A percentile compares a stretch with the other conserved stretches of the same genome.
These are phyloP conservation scores for Entomobrya proxima DNA, from an alignment of 2,888 invertebrate genomes.

Conservation along the genomic window DNA sequence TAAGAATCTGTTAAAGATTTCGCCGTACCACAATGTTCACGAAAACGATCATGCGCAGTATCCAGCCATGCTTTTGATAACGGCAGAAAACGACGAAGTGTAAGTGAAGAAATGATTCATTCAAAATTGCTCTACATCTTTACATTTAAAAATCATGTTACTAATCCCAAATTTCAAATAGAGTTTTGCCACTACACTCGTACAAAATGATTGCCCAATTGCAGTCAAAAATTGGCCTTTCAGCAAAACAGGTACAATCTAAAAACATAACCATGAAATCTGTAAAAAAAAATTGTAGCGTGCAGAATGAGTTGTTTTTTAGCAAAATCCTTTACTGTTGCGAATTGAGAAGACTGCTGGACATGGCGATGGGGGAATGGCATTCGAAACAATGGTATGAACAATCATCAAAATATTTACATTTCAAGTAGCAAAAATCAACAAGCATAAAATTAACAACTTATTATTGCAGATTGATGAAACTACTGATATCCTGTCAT, in stretches of 20 bases:
- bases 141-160: background rate
- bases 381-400: slow-evolving; percentile 92
- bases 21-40: slow-evolving; percentile 95
- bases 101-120: background rate
- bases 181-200: slow-evolving; percentile 96
- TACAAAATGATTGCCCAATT: slow-evolving; percentile 94
- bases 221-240: slow-evolving; percentile 85
- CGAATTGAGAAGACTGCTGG: slow-evolving; percentile 96
- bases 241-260: slow-evolving; percentile 81
- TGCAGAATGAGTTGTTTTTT: too few relatives aligned
- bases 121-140: background rate
- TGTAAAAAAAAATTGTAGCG: too few relatives aligned
- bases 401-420: slow-evolving; percentile 53
- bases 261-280: too few relatives aligned
- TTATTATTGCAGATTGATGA: slow-evolving; percentile 1
- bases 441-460: background rate
- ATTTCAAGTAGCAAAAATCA: background rate
- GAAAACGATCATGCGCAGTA: slow-evolving; percentile 81
- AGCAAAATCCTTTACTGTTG: slow-evolving; percentile 90
- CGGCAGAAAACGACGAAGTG: slow-evolving; percentile 96
- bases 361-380: slow-evolving; percentile 95
- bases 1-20: slow-evolving; percentile 88
- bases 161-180: slow-evolving; percentile 76
- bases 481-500: background rate
- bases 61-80: slow-evolving; percentile 92